Evolutionary conservation across 2,888 invertebrate species (phyloP).

Genomic region (Cecidostiba fungosa): DNA sequence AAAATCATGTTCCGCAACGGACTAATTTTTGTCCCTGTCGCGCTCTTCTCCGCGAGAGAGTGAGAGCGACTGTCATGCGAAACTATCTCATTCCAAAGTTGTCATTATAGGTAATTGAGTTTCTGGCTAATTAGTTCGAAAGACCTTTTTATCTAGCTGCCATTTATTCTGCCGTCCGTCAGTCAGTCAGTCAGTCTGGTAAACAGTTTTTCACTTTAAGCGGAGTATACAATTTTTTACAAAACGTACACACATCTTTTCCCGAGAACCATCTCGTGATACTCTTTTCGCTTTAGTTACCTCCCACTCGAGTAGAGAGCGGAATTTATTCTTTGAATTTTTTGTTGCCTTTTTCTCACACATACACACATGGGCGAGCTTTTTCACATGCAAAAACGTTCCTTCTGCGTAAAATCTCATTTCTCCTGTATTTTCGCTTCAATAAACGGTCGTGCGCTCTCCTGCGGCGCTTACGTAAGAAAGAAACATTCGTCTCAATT

Average conservation of each 20-base stretch:
- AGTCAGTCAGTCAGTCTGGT: too few species aligned
- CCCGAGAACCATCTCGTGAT: background rate
- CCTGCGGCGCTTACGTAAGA: background rate
- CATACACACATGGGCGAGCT: background rate
- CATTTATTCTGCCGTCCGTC: conserved; percentile 7
- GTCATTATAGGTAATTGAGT: conserved; percentile 45
- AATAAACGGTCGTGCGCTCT: background rate
- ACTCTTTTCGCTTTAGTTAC: background rate
- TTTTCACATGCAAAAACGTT: background rate
- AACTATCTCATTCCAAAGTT: conserved; percentile 9
- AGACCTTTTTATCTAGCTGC: conserved; percentile 20
- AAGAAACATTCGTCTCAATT: background rate
- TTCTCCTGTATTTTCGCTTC: background rate
- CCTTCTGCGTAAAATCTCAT: background rate
- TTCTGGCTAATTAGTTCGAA: conserved; percentile 55
- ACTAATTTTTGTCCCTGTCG: conserved; percentile 9
- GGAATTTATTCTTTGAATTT: background rate
- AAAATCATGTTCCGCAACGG: conserved; percentile 9
- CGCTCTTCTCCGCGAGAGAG: background rate
- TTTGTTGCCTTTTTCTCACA: background rate
- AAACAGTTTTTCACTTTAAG: background rate
- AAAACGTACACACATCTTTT: background rate
- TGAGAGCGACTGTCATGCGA: background rate
- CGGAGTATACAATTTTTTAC: background rate
- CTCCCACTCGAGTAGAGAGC: background rate